phyloP scores from a whole-genome alignment of 2,113 vertebrate species.

The Phoenicopterus ruber region DNA sequence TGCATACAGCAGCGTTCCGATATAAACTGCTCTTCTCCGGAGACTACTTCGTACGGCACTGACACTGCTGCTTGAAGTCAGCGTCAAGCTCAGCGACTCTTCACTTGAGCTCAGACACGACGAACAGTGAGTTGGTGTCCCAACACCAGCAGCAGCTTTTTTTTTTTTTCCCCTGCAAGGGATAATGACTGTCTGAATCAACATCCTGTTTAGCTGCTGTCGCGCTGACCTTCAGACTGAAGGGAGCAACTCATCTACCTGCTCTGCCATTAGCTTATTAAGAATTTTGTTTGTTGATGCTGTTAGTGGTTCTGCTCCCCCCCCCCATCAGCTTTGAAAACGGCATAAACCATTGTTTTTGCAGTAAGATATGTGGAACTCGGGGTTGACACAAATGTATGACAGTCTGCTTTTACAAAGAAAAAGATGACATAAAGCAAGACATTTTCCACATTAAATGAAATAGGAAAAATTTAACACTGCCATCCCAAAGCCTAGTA shows the following conservation, averaged over 20 bases:
- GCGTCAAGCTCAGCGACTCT: not conserved
- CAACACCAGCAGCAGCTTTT: not conserved
- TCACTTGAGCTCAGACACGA: not conserved
- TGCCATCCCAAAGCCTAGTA: not conserved
- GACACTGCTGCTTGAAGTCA: not conserved
- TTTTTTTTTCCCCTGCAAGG: not conserved
- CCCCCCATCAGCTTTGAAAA: not conserved
- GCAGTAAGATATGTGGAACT: not conserved
- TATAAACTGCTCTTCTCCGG: not conserved
- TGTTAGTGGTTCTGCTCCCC: not conserved
- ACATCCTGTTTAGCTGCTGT: not conserved
- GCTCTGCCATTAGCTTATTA: not conserved
- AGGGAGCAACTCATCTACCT: not conserved
- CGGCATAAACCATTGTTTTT: not conserved
- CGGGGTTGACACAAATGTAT: not conserved
- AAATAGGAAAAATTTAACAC: not conserved
- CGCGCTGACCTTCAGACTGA: not conserved
- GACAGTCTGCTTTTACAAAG: not conserved
- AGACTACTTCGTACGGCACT: not conserved
- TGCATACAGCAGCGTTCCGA: not conserved
- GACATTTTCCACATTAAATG: not conserved
- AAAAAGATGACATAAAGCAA: not conserved
- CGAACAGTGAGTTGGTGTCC: not conserved
- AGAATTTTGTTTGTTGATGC: not conserved
- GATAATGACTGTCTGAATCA: not conserved